phyloP scores from a whole-genome alignment of 2,797 vertebrate species.

The Macropodus opercularis region DNA sequence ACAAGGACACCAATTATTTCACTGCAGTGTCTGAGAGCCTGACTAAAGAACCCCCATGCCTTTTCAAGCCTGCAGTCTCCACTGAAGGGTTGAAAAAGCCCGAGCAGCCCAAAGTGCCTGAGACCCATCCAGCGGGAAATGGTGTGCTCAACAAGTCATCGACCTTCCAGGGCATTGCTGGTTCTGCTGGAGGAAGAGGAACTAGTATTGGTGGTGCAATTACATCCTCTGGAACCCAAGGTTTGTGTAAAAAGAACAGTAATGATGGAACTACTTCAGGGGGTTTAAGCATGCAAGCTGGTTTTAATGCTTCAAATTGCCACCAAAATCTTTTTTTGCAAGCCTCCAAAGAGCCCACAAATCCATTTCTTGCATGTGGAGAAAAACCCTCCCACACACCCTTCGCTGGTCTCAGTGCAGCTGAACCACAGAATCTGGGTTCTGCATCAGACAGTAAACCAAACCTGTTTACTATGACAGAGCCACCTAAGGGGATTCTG shows the following conservation, averaged over 20 bases:
- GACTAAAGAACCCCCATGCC: conserved; percentile 86
- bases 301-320: conserved; percentile 84
- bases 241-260: conserved; percentile 64
- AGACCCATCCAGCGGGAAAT: conserved; percentile 86
- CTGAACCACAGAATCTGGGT: conserved; percentile 66
- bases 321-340: conserved; percentile 98
- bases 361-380: conserved; percentile 93
- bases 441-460: conserved; percentile 84
- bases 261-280: conserved; percentile 65
- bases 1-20: conserved; percentile 93
- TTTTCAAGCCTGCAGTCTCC: conserved; percentile 82
- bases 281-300: conserved; percentile 77
- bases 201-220: conserved; percentile 53
- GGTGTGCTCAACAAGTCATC: conserved; percentile 87
- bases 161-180: conserved; percentile 82
- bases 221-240: conserved; percentile 53
- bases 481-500: conserved; percentile 90
- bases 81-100: conserved; percentile 82
- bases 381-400: conserved; percentile 87
- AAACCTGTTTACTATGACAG: conserved; percentile 92
- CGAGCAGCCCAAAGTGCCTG: conserved; percentile 83
- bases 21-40: conserved; percentile 90
- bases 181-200: conserved; percentile 65
- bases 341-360: conserved; percentile 91
- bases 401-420: conserved; percentile 81